Evolutionary conservation across 2,113 vertebrate species (phyloP), one percentile per base, ranked within the genome.

Genomic region (Diphyllodes magnificus): DNA sequence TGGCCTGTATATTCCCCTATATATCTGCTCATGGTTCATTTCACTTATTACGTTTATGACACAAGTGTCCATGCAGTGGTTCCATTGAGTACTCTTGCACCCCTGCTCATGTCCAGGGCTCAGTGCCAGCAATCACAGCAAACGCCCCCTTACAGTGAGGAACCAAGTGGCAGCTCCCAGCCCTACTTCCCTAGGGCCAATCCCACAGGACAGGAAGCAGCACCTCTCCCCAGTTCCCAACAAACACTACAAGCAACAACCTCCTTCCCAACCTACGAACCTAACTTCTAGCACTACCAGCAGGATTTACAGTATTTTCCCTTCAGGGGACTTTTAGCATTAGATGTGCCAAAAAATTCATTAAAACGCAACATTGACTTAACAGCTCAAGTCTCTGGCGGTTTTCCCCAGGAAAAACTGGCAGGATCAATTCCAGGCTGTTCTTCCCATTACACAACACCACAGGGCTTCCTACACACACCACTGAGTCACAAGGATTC

Each of bases 281-380:
- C 44, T 86, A 51, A 39, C 72, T 90, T 59, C 68, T 63, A 86
- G 68, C 64, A 37, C 76, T 81, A 81, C 56, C 76, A 95, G 76
- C 25, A 37, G 3, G 50, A 83, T 90, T 86, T 90, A 83, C 88
- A 93, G 37, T 96, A 92, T 96, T 96, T 96, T 94, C 39, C 92
- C 95, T 89, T 89, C 57, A 93, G 95, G 96, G 95, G 51, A 95
- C 80, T 95, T 93, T 57, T 45, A 92, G 49, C 25, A 64, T 87
- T 59, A 84, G 51, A 78, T 64, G 69, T 93, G 96, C 91, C 94
- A 96, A 88, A 92, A 95, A 93, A 51, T 84, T 95, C 86, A 97
- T 93, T 95, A 95, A 92, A 95, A 93, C 0, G 10, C 92, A 95
- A 93, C 91, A 65, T 64, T 93, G 92, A 91, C 65, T 95, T 90